Evolutionary conservation across 35 echinoderm and acorn worm genomes (phyloP).

Genomic region (Stichopus chloronotus): DNA sequence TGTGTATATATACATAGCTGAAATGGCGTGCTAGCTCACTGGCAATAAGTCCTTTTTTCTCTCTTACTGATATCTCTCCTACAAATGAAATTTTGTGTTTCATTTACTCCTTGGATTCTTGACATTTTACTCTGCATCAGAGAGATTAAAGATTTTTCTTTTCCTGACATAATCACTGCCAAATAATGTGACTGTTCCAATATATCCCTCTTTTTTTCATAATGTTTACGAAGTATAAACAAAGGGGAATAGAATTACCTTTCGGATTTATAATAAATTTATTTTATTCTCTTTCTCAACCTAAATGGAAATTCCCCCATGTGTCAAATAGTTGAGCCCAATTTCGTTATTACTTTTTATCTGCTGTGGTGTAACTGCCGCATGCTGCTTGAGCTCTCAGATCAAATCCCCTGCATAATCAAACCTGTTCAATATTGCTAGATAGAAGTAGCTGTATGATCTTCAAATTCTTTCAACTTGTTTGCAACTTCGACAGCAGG

Average conservation of each 20-base stretch:
- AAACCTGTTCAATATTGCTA: conserved; percentile 26
- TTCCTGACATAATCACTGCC: too few species aligned
- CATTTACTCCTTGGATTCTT: background rate
- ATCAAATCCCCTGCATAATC: conserved; percentile 50
- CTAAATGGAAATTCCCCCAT: background rate
- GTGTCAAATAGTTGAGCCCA: conserved; percentile 14
- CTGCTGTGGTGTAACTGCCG: conserved; percentile 45
- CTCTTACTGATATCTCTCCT: background rate
- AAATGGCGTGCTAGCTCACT: background rate
- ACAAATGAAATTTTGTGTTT: background rate
- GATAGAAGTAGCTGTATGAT: conserved; percentile 5
- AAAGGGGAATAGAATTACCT: conserved; percentile 6
- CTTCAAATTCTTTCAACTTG: conserved; percentile 40
- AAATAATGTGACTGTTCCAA: too few species aligned
- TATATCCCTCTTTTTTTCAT: too few species aligned
- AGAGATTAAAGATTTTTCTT: too few species aligned
- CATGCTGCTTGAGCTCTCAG: conserved; percentile 13
- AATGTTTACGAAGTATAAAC: background rate
- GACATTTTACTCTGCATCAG: background rate
- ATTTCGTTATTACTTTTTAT: conserved; percentile 53
- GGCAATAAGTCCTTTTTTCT: background rate
- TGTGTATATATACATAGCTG: background rate
- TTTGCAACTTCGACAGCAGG: conserved; percentile 48
- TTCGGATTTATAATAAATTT: conserved; percentile 34
- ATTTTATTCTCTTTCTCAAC: background rate